Evolutionary conservation across 1,140 invertebrate genomes (phyloP).

Genomic region (Drosophila kurseongensis): DNA sequence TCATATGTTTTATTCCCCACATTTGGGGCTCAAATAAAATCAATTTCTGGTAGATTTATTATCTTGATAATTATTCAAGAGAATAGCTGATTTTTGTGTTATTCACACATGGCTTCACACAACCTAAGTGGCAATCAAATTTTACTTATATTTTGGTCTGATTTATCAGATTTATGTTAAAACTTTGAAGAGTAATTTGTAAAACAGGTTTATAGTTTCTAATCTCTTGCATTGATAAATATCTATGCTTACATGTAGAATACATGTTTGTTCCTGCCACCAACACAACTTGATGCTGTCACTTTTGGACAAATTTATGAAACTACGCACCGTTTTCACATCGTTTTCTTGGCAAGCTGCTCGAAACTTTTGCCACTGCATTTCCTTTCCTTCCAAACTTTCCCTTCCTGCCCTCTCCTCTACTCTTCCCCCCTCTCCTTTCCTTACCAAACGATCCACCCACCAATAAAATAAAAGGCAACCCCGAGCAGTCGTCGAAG

Average conservation of each 20-base stretch:
- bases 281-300: conserved; percentile 27
- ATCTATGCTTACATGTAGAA: neutral
- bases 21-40: too few species aligned
- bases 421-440: neutral
- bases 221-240: neutral
- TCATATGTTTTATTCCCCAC: neutral
- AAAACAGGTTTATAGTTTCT: too few species aligned
- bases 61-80: too few species aligned
- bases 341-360: conserved; percentile 19
- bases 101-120: too few species aligned
- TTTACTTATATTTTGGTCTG: too few species aligned
- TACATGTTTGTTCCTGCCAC: neutral
- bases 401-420: neutral
- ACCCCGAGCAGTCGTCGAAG: neutral
- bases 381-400: neutral
- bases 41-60: too few species aligned
- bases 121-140: too few species aligned
- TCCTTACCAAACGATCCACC: neutral
- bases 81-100: too few species aligned
- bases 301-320: conserved; percentile 18
- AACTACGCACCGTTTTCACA: conserved; percentile 14
- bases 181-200: too few species aligned
- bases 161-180: too few species aligned
- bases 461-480: neutral
- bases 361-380: conserved; percentile 32